Evolutionary conservation across 2,797 vertebrate genomes (phyloP), one percentile per base, ranked within the genome.

Genomic region (Spondyliosoma cantharus): DNA sequence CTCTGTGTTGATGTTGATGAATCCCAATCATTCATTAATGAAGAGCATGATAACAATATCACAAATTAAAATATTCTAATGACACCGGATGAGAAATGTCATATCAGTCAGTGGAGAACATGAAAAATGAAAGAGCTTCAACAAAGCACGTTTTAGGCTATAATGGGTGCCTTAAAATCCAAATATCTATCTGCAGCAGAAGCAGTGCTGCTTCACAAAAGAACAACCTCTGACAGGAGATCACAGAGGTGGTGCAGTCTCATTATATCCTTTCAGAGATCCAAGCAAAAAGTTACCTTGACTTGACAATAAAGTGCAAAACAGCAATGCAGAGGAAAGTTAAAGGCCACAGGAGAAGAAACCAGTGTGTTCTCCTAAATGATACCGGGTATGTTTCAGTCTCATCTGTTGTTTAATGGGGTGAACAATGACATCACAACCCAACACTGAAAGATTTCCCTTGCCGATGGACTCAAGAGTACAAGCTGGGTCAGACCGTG

Each of bases 21-120:
- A 80, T 86, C 69, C 76, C 64, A 85, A 81, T 87, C 65, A 57
- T 76, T 84, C 56, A 87, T 87, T 86, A 84, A 83, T 71, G 56
- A 49, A 53, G 45, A 73, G 72, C 58, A 78, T 24, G 32, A 59
- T 76, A 85, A 74, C 76, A 78, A 57, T 85, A 85, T 71, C 60
- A 71, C n/a, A 49, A 80, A 83, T 85, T 86, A 85, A 79, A 85
- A 86, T 86, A 77, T 80, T 63, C 71, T 87, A 81, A 87, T 86
- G 76, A 77, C 71, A 82, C 24, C 22, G 49, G 57, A 83, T 78
- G 73, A 74, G 63, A 78, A 77, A 80, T 58, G 63, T 61, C 66
- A 68, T 66, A 77, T 69, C 70, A 87, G 82, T 80, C 75, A 56
- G 32, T 69, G 53, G 64, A 78, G 53, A 88, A 82, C 78, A 68